Evolutionary conservation across 2,113 vertebrate species (phyloP).

Genomic region (Hepsetus odoe): DNA sequence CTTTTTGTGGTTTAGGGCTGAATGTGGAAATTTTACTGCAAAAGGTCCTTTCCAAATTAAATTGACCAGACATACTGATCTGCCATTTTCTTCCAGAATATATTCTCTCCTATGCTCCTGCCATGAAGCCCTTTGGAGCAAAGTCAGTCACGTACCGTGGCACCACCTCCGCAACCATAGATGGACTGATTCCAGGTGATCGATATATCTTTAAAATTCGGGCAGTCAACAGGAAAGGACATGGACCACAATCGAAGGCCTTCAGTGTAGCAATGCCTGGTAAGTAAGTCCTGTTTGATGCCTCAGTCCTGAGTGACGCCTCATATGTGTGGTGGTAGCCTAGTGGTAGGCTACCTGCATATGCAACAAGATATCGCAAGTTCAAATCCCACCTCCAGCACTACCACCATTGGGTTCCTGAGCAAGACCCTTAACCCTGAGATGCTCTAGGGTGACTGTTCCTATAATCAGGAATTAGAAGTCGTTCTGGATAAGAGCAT

Average conservation of each 20-base stretch:
- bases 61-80: slow-evolving; percentile 44
- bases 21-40: slow-evolving; percentile 34
- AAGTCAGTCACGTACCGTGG: slow-evolving; percentile 89
- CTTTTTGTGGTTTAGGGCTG: slow-evolving; percentile 15
- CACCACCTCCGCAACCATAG: slow-evolving; percentile 85
- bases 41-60: slow-evolving; percentile 27
- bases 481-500: too few relatives aligned
- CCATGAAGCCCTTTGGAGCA: slow-evolving; percentile 95
- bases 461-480: too few relatives aligned
- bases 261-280: slow-evolving; percentile 87
- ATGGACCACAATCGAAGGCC: slow-evolving; percentile 92
- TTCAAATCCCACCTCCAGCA: too few relatives aligned
- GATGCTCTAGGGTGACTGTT: too few relatives aligned
- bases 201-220: slow-evolving; percentile 97
- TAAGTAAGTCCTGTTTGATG: slow-evolving; percentile 76
- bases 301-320: too few relatives aligned
- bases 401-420: too few relatives aligned
- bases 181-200: slow-evolving; percentile 90
- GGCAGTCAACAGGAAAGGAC: slow-evolving; percentile 91
- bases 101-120: slow-evolving; percentile 96
- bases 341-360: too few relatives aligned
- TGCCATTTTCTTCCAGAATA: slow-evolving; percentile 88
- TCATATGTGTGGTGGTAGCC: too few relatives aligned
- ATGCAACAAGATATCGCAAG: too few relatives aligned
- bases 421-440: too few relatives aligned